Conservation (phyloP, 2,113 vertebrate species). For the Eulemur rufifrons region DNA sequence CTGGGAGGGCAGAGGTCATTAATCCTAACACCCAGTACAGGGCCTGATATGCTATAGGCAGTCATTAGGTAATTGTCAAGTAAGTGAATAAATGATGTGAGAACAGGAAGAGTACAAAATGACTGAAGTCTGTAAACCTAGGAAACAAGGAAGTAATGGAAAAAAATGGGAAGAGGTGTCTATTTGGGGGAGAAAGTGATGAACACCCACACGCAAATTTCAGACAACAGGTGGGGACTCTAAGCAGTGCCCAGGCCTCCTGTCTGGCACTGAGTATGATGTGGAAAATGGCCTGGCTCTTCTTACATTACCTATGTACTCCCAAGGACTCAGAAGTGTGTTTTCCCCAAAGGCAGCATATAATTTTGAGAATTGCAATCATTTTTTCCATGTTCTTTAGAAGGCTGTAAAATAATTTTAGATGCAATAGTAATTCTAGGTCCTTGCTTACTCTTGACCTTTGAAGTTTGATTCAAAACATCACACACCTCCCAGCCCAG, state of each 20-base stretch:
- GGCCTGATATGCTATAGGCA: neutral
- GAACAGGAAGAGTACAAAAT: constrained; percentile 21
- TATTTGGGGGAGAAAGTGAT: constrained; percentile 63
- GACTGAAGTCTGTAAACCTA: neutral
- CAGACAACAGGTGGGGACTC: constrained; percentile 51
- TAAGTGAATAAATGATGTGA: constrained; percentile 46
- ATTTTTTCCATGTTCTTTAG: constrained; percentile 73
- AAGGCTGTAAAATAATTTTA: constrained; percentile 74
- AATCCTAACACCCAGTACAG: neutral
- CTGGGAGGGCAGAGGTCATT: neutral
- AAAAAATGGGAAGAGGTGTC: constrained; percentile 46
- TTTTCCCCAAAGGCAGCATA: constrained; percentile 64
- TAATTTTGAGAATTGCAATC: constrained; percentile 73
- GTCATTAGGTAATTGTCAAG: constrained; percentile 19
- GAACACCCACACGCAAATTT: constrained; percentile 24
- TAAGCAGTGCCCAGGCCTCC: neutral
- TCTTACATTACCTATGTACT: constrained; percentile 51
- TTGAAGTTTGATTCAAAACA: constrained; percentile 75
- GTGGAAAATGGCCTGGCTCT: constrained; percentile 49
- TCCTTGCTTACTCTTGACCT: constrained; percentile 68
- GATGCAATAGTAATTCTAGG: constrained; percentile 72
- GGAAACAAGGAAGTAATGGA: constrained; percentile 60
- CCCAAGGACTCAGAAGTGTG: constrained; percentile 54
- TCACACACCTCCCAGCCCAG: constrained; percentile 46
- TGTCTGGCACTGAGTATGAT: constrained; percentile 19